Evolutionary conservation across 1,140 invertebrate species (phyloP), one percentile per base, ranked within the genome.

Genomic region (Drosophila carrolli): DNA sequence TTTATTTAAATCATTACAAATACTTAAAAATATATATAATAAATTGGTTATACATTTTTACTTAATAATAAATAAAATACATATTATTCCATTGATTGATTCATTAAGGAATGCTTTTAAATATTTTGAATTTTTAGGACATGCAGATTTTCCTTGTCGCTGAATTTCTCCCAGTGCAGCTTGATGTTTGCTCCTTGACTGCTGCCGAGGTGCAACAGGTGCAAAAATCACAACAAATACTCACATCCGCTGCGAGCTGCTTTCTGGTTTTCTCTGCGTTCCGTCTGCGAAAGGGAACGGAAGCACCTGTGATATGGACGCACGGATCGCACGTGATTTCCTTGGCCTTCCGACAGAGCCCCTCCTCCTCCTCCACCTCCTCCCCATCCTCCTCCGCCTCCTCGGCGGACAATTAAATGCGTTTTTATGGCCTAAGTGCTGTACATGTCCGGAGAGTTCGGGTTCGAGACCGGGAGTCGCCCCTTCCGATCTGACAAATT

Each of bases 151-250:
- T 32, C 1, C 8, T 32, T 32, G 29, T 1, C 0, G 2, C 2
- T 0, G 1, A 0, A 16, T 65, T 68, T 67, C n/a, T 43, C 3
- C 0, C 9, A 0, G 10, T 53, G 59, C n/a, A 29, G 32, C 13
- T 35, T 29, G 3, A 16, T 71, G 37, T 44, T 46, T 74, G 51
- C 56, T 82, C 61, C 53, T 60, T 70, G 41, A 65, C 65, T 81
- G 73, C 57, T 62, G 55, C 44, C 56, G 50, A 57, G 74, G 54
- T 78, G 86, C 86, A 90, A 90, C 85, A 90, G 85, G 85, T 90
- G 85, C 80, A 90, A 78, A 78, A 84, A 80, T 84, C 78, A 74
- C 81, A 78, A 80, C 80, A 88, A 90, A 90, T 78, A 89, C 76
- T 70, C 65, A 88, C 79, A 86, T 86, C 83, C 83, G 83, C 72